Evolutionary conservation across 2,888 invertebrate genomes (phyloP).

Genomic region (Zonitis immaculata): DNA sequence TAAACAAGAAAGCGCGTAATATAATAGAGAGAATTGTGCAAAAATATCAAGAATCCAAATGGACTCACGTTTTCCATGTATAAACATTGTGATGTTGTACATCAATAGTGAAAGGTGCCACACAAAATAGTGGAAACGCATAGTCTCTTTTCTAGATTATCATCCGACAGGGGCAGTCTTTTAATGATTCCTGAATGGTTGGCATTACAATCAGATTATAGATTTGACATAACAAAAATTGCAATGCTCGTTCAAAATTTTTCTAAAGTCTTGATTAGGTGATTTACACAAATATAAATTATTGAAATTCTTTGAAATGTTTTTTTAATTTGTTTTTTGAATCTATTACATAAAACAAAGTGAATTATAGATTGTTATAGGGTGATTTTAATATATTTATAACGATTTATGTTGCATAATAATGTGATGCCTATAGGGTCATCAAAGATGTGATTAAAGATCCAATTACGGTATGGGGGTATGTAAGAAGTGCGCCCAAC

Average conservation of each 20-base stretch:
- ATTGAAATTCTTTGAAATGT: too few relatives aligned
- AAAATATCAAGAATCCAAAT: constrained; percentile 28
- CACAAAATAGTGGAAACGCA: constrained; percentile 40
- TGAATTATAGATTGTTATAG: too few relatives aligned
- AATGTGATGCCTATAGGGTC: constrained; percentile 9
- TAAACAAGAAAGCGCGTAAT: not conserved
- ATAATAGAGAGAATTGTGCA: too few relatives aligned
- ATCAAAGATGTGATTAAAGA: constrained; percentile 21
- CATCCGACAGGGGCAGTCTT: constrained; percentile 36
- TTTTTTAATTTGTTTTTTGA: too few relatives aligned
- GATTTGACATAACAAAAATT: constrained; percentile 27
- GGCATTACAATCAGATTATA: constrained; percentile 38
- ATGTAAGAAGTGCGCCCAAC: constrained; percentile 20
- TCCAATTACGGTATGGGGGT: constrained; percentile 17
- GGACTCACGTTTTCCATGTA: constrained; percentile 40
- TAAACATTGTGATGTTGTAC: constrained; percentile 36
- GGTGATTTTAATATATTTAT: constrained; percentile 11
- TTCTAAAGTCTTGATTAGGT: constrained; percentile 38
- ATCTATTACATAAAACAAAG: too few relatives aligned
- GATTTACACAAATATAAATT: too few relatives aligned
- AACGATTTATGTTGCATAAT: constrained; percentile 16
- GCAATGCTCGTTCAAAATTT: constrained; percentile 26
- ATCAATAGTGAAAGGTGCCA: constrained; percentile 43
- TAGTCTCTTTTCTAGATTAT: constrained; percentile 32
- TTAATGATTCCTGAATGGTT: constrained; percentile 35